phyloP scores from a whole-genome alignment of 2,888 invertebrate genomes.

The Bhutanitis thaidina region DNA sequence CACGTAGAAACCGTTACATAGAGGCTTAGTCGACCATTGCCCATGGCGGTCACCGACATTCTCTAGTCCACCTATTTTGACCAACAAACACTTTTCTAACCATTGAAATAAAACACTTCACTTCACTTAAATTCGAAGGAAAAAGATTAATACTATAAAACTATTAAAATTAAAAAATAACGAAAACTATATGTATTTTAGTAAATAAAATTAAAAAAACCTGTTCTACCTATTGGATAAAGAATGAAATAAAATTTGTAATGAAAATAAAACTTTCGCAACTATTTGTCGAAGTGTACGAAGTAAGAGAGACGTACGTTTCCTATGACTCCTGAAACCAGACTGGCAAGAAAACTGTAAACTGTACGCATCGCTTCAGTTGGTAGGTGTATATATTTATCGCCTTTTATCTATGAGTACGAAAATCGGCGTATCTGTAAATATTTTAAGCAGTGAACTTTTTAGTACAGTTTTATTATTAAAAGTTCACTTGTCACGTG shows the following conservation, averaged over 20 bases:
- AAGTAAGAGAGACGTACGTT: constrained; percentile 30
- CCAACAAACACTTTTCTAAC: constrained; percentile 34
- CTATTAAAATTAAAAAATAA: constrained; percentile 18
- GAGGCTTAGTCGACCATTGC: constrained; percentile 32
- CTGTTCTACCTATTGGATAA: background rate
- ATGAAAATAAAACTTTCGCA: constrained; percentile 28
- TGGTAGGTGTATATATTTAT: constrained; percentile 7
- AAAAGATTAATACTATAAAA: background rate
- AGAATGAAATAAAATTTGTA: background rate
- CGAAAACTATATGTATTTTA: background rate
- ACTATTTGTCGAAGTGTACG: constrained; percentile 14
- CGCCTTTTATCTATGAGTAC: constrained; percentile 13
- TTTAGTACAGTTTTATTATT: too few relatives aligned
- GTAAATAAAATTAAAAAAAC: too few relatives aligned
- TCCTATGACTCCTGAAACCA: constrained; percentile 37
- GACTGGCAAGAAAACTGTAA: constrained; percentile 34
- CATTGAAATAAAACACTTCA: constrained; percentile 33
- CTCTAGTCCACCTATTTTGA: constrained; percentile 60
- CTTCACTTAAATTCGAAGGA: background rate
- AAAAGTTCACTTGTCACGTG: too few relatives aligned
- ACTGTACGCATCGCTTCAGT: background rate
- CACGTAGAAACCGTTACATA: constrained; percentile 49
- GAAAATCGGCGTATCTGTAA: background rate
- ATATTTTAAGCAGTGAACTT: background rate
- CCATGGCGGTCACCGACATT: constrained; percentile 31